Evolutionary conservation across 2,888 invertebrate genomes (phyloP).

Genomic region (Lamellibrachia columna): DNA sequence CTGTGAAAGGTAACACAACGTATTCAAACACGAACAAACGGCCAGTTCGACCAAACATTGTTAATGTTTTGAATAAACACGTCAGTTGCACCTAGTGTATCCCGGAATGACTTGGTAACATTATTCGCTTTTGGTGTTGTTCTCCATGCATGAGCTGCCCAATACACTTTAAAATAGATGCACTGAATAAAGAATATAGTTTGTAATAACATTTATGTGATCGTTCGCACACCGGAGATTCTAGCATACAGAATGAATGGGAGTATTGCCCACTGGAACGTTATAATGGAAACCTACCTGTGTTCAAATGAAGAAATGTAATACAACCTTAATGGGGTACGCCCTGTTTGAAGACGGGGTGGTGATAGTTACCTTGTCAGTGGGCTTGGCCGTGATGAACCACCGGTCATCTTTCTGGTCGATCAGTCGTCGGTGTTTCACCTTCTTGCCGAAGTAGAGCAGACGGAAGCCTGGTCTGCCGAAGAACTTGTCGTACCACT

Average conservation of each 20-base stretch:
- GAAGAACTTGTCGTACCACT: conserved; percentile 53
- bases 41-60: neutral
- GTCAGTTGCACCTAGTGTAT: neutral
- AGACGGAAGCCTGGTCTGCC: conserved; percentile 31
- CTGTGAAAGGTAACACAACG: neutral
- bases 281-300: neutral
- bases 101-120: neutral
- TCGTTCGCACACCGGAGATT: neutral
- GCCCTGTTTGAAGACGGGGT: neutral
- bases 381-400: neutral
- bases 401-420: neutral
- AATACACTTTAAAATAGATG: neutral
- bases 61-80: neutral
- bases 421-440: neutral
- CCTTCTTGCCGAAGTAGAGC: conserved; percentile 20
- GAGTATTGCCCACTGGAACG: neutral
- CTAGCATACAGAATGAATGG: neutral
- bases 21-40: neutral
- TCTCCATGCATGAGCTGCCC: neutral
- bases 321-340: neutral
- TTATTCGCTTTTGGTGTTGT: neutral
- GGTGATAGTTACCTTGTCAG: neutral
- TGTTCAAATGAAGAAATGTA: neutral
- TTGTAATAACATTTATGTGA: neutral
- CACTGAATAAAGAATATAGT: neutral